A percentile compares a stretch with the other conserved stretches of the same genome.
These are phyloP conservation scores for Netelia fuscicornis DNA, from an alignment of 2,888 invertebrate genomes.

Conservation along the genomic window DNA sequence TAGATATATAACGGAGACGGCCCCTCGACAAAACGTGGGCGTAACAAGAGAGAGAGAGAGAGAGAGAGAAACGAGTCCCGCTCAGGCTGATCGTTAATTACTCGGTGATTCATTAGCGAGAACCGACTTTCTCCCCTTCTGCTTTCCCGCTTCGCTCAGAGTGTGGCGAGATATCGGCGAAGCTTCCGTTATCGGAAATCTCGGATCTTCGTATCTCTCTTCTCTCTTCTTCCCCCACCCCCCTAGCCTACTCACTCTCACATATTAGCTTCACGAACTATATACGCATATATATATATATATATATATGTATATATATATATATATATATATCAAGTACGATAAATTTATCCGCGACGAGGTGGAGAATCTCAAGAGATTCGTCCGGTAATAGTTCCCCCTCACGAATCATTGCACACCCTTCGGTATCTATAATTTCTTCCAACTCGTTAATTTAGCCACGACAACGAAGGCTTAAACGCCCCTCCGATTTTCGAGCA, in stretches of 20 bases:
- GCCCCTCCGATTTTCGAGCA: background rate
- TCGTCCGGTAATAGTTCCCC: conserved; percentile 55
- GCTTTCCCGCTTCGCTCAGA: background rate
- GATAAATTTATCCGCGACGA: conserved; percentile 54
- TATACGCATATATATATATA: background rate
- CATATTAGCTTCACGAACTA: conserved; percentile 49
- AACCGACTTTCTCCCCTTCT: conserved; percentile 64
- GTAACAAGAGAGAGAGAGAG: conserved; percentile 54
- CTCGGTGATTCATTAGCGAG: conserved; percentile 72
- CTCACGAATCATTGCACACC: conserved; percentile 24
- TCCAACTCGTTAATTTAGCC: conserved; percentile 51
- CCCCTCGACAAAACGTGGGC: conserved; percentile 52
- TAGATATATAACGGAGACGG: conserved; percentile 17
- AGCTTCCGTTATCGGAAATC: conserved; percentile 57
- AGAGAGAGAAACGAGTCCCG: conserved; percentile 16
- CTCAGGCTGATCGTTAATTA: conserved; percentile 72
- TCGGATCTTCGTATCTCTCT: conserved; percentile 37
- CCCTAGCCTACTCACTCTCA: conserved; percentile 29
- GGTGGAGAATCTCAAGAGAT: conserved; percentile 52
- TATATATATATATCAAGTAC: conserved; percentile 5
- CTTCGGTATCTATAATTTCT: background rate
- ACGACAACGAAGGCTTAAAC: background rate
- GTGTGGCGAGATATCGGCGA: conserved; percentile 55
- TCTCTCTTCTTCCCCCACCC: background rate
- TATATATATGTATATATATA: background rate